Evolutionary conservation across 2,113 vertebrate species (phyloP).

Genomic region (Xyrauchen texanus): DNA sequence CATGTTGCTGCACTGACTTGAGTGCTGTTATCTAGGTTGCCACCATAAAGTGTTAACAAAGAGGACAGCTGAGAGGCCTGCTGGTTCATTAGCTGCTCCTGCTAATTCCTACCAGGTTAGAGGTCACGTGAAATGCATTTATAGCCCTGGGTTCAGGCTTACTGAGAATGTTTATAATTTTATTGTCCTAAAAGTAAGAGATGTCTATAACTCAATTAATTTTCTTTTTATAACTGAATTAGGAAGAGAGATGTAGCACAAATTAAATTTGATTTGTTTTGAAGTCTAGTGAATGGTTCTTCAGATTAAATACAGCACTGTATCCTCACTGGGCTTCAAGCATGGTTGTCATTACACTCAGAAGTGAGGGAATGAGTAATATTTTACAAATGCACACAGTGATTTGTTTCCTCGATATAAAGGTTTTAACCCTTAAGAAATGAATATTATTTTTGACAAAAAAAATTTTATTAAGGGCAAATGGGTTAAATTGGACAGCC

Average conservation of each 20-base stretch:
- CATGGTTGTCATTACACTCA: constrained; percentile 26
- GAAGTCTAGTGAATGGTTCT: constrained; percentile 30
- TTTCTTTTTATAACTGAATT: constrained; percentile 37
- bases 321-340: constrained; percentile 4
- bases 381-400: neutral
- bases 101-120: constrained; percentile 53
- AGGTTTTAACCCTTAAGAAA: no score
- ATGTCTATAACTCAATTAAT: constrained; percentile 34
- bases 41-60: constrained; percentile 55
- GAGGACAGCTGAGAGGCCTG: constrained; percentile 32
- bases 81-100: constrained; percentile 62
- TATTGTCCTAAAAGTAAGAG: constrained; percentile 38
- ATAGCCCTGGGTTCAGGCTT: constrained; percentile 55
- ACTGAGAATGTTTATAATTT: constrained; percentile 50
- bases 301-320: constrained; percentile 14
- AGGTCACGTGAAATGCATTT: constrained; percentile 53
- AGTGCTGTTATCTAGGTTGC: constrained; percentile 57
- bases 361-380: constrained; percentile 45
- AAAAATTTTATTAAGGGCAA: no score
- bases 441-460: no score
- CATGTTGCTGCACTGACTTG: constrained; percentile 57
- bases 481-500: no score
- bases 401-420: no score
- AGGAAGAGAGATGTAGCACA: constrained; percentile 27
- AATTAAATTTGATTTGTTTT: constrained; percentile 44